phyloP scores from a whole-genome alignment of 1,140 invertebrate species.

The Drosophila guanche region DNA sequence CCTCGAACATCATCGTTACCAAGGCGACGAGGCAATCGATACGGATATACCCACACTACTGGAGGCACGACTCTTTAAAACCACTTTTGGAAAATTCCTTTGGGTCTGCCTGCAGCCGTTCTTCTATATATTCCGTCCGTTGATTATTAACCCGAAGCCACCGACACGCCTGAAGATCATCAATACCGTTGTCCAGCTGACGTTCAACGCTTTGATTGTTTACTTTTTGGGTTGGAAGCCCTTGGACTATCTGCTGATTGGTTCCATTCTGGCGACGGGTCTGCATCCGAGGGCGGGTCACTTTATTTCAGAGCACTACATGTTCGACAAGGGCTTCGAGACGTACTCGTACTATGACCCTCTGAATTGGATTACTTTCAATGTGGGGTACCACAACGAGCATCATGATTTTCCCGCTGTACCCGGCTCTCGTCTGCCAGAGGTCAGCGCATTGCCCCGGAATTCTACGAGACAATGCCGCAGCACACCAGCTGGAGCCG shows the following conservation, averaged over 20 bases:
- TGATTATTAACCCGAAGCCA: constrained; percentile 95
- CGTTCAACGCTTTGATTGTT: constrained; percentile 91
- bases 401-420: constrained; percentile 99
- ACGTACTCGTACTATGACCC: constrained; percentile 99
- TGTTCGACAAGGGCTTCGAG: constrained; percentile 98
- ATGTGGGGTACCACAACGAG: constrained; percentile 96
- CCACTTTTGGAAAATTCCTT: constrained; percentile 95
- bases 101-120: constrained; percentile 98
- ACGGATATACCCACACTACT: constrained; percentile 97
- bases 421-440: constrained; percentile 94
- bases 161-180: constrained; percentile 92
- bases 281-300: constrained; percentile 98
- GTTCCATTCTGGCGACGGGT: constrained; percentile 97
- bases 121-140: constrained; percentile 96
- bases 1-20: constrained; percentile 98
- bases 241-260: constrained; percentile 92
- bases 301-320: constrained; percentile 99
- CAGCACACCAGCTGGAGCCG: constrained; percentile 93
- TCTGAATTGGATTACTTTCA: constrained; percentile 98
- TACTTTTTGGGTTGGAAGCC: constrained; percentile 92
- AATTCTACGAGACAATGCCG: constrained; percentile 97
- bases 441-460: constrained; percentile 97
- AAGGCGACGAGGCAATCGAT: constrained; percentile 97
- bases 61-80: constrained; percentile 97
- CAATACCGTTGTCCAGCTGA: constrained; percentile 94